Conservation (phyloP, 1,140 invertebrate species). For the Thaumetopoea pityocampa region DNA sequence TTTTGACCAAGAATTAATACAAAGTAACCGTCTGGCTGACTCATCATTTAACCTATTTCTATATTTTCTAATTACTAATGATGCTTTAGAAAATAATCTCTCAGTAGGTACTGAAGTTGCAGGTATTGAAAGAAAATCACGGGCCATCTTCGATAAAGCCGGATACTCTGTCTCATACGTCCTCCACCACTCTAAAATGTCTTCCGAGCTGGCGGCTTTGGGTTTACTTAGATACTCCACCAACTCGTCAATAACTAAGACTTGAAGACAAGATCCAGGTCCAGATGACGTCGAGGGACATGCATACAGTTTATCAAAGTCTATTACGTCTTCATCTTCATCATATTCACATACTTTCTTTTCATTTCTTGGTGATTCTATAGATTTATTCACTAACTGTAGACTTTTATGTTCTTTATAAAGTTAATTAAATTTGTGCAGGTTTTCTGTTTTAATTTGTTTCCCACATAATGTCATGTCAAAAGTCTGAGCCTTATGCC, state of each 20-base stretch:
- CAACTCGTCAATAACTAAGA: constrained; percentile 28
- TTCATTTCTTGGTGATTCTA: constrained; percentile 34
- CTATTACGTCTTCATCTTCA: constrained; percentile 41
- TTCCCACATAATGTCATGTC: constrained; percentile 43
- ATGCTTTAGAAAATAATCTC: too few relatives aligned
- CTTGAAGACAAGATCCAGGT: too few relatives aligned
- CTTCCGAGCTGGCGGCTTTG: constrained; percentile 30
- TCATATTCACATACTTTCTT: constrained; percentile 35
- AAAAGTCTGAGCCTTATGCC: constrained; percentile 51
- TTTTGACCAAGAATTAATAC: too few relatives aligned
- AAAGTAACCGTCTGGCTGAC: too few relatives aligned
- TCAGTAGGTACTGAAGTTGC: constrained; percentile 48
- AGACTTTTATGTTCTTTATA: constrained; percentile 38
- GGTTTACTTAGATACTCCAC: constrained; percentile 36
- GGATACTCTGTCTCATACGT: constrained; percentile 37
- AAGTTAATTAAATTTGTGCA: constrained; percentile 38
- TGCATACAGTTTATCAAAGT: constrained; percentile 46
- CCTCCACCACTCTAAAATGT: too few relatives aligned
- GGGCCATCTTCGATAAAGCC: constrained; percentile 43
- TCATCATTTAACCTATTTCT: too few relatives aligned
- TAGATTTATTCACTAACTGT: constrained; percentile 34
- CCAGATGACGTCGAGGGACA: constrained; percentile 36
- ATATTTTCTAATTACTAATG: too few relatives aligned
- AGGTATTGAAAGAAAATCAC: constrained; percentile 46
- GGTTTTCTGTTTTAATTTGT: constrained; percentile 40